Base-by-base conservation (phyloP, 2,113 vertebrate species). In the Entosphenus tridentatus region DNA sequence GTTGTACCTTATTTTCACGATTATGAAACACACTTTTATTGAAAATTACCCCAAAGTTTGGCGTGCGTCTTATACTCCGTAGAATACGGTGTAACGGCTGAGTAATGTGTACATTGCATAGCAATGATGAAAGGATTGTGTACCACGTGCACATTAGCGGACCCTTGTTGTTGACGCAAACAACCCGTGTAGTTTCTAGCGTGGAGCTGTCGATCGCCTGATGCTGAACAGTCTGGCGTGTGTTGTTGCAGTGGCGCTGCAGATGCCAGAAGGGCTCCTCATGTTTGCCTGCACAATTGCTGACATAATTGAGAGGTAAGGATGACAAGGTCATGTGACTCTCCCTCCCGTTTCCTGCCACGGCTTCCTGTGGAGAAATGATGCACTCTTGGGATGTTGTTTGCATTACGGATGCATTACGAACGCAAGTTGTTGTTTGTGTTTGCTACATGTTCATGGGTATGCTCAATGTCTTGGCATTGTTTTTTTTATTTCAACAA, bases 261-360 rank as follows among this genome's bases (percentile, higher is more conserved):
- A 98, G 80, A 87, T 98, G 82, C 93, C 93, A 0, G 92, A 98
- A 74, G 93, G 93, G 56, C 87, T 98, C 70, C 90, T 95, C 74
- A 87, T 98, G 84, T 98, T 98, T 1, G 86, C 90, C 72, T 98
- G 92, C 75, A 83, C 84, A 75, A 86, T 98, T 9, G 83, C 83
- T 3, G 93, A 98, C 77, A 96, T 98, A 78, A 78, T 98, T 54
- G 89, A 96, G 72, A 82, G 88, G 93, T 96, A 80, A 77, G 82
- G 16, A 65, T 39, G 3, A 18, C 2, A 11, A 12, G 2, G 2
- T 2, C 12, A 2, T 10, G 2, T 39, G 39, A 39, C 39, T 39
- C 39, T 39, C 39, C 39, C 39, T 39, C 39, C 39, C 39, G 39
- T 39, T 39, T 39, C 39, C 39, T 39, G 39, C 39, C 39, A 39